Evolutionary conservation across 2,888 invertebrate species (phyloP).

Genomic region (Odontomyia ornata): DNA sequence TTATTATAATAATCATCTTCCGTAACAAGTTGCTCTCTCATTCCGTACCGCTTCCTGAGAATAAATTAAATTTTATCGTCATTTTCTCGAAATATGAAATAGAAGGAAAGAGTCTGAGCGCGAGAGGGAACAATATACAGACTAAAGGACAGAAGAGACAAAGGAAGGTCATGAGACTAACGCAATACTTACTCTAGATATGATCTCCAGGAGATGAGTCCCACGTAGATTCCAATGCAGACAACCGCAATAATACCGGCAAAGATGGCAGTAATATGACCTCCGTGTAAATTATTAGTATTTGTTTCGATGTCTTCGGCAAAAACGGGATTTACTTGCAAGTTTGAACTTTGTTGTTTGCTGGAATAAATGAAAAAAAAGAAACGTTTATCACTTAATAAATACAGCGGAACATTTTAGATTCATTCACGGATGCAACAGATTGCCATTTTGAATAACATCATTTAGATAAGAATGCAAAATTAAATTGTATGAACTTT

Average conservation of each 20-base stretch:
- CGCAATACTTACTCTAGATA: constrained; percentile 49
- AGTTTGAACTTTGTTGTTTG: constrained; percentile 35
- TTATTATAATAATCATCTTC: constrained; percentile 51
- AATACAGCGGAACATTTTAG: no score
- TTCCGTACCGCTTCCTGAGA: constrained; percentile 50
- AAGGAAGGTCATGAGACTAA: no score
- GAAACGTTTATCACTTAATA: no score
- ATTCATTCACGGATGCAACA: no score
- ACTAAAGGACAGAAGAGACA: no score
- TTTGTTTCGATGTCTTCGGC: constrained; percentile 48
- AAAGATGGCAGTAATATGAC: constrained; percentile 49
- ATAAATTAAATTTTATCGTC: neutral
- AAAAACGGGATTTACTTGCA: constrained; percentile 43
- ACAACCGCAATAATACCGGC: constrained; percentile 44
- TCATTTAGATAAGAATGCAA: no score
- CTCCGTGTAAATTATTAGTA: constrained; percentile 42
- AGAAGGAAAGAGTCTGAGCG: no score
- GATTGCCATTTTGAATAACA: no score
- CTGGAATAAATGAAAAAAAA: constrained; percentile 35
- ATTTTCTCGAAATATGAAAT: neutral
- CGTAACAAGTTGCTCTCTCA: constrained; percentile 50
- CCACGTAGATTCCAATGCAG: constrained; percentile 45
- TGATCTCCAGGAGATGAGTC: constrained; percentile 47
- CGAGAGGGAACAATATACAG: no score
- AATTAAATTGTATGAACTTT: no score